phyloP scores from a whole-genome alignment of 2,888 invertebrate genomes.

The Boloria euphrosyne region DNA sequence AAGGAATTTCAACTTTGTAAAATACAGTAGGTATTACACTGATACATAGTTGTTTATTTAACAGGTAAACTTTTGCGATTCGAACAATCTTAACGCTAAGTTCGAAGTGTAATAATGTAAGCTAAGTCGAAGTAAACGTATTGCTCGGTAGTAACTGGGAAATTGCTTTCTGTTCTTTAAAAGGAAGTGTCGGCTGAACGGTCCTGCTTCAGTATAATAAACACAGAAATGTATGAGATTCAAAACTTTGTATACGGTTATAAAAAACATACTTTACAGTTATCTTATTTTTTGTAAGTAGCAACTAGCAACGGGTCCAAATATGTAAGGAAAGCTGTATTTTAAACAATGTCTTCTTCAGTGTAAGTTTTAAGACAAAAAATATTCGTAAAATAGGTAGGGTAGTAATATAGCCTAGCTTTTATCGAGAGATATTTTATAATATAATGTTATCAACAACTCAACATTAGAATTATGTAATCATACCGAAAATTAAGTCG shows the following conservation, averaged over 20 bases:
- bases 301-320: background rate
- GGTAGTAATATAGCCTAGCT: too few species aligned
- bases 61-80: conserved; percentile 13
- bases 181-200: background rate
- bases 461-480: too few species aligned
- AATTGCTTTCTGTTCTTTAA: conserved; percentile 18
- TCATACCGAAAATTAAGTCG: too few species aligned
- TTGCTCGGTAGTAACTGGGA: conserved; percentile 5
- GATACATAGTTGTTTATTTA: conserved; percentile 17
- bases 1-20: conserved; percentile 18
- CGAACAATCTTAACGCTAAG: conserved; percentile 14
- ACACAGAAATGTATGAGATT: conserved; percentile 9
- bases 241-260: conserved; percentile 9
- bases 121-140: conserved; percentile 14
- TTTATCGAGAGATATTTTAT: too few species aligned
- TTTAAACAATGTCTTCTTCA: too few species aligned
- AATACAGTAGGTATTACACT: conserved; percentile 16
- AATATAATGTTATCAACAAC: too few species aligned
- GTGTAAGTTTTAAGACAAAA: too few species aligned
- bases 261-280: conserved; percentile 4
- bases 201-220: conserved; percentile 3
- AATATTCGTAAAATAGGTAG: too few species aligned
- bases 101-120: conserved; percentile 21
- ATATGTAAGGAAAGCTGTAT: background rate
- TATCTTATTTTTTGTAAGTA: background rate